Base-by-base conservation (phyloP, 2,797 vertebrate species). In the Emydoidea blandingii region DNA sequence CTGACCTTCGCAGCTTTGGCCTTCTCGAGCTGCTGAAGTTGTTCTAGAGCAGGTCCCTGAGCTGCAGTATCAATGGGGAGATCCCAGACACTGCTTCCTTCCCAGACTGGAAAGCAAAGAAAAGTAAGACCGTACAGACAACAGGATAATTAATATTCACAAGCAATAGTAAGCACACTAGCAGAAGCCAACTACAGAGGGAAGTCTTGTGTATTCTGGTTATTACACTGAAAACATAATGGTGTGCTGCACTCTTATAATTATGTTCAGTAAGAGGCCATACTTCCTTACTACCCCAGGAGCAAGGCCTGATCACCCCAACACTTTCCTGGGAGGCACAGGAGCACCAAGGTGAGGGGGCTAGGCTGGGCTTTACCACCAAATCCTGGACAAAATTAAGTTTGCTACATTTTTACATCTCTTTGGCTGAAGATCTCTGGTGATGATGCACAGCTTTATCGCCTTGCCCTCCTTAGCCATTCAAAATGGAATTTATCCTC, bases 41-140 rank as follows among this genome's bases (percentile, higher is more conserved):
- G 99, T 91, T 99, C 99, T 79, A 99, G 99, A 97, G 99, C 99
- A 95, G 99, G 98, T 96, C 99, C 99, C 97, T 99, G 98, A 95
- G 99, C 96, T 91, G 99, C 95, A 79, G 99, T 98, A 96, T 99
- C 99, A 91, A 99, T 98, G 41, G 99, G 99, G 97, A 99, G 98
- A 98, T 99, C 99, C 99, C 99, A 99, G 76, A 99, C 99, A 86
- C 99, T 99, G 98, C 98, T 98, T 96, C 99, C 99, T 97, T 99
- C 99, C 99, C 99, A 99, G 68, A 99, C 99, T 99, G 95, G 80
- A 98, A 53, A 97, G 85, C 44, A 90, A 94, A 97, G 81, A 93
- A 87, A 95, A 94, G 74, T 95, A 96, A 97, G 86, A 95, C 92
- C 6, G 14, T 29, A 52, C 8, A 85, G 21, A 44, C 3, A 52